These are phyloP conservation scores for Rotaria sp. DNA, from an alignment of 2,888 invertebrate species.

Conservation along the genomic window DNA sequence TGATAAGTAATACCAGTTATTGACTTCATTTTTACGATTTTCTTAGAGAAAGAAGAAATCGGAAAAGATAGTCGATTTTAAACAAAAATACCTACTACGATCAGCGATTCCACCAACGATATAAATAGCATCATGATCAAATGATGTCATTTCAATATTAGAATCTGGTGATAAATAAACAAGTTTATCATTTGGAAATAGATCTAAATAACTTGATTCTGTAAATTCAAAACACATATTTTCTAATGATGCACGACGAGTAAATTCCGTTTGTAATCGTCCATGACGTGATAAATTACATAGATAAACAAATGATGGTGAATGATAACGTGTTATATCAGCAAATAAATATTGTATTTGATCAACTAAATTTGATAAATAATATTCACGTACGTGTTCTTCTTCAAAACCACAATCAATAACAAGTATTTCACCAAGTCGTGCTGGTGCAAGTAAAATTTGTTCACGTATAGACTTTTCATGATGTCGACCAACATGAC, in stretches of 20 bases:
- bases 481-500: not conserved
- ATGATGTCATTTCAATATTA: not conserved
- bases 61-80: not conserved
- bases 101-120: conserved; percentile 19
- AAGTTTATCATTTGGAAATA: conserved; percentile 18
- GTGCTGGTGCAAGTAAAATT: not conserved
- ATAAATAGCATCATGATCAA: conserved; percentile 7
- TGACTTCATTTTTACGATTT: too few species aligned
- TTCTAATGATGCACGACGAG: not conserved
- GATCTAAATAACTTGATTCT: not conserved
- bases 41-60: too few species aligned
- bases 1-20: too few species aligned
- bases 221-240: conserved; percentile 20
- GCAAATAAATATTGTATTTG: conserved; percentile 30
- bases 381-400: not conserved
- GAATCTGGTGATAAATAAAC: conserved; percentile 21
- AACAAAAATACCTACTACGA: not conserved
- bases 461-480: not conserved
- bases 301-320: conserved; percentile 11
- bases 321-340: not conserved
- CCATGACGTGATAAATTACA: not conserved
- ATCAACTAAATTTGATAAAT: conserved; percentile 12
- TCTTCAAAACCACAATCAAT: conserved; percentile 24
- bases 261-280: not conserved
- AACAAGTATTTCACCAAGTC: not conserved